Base-by-base conservation (phyloP, 2,888 invertebrate genomes). In the Nomada goodeniana region DNA sequence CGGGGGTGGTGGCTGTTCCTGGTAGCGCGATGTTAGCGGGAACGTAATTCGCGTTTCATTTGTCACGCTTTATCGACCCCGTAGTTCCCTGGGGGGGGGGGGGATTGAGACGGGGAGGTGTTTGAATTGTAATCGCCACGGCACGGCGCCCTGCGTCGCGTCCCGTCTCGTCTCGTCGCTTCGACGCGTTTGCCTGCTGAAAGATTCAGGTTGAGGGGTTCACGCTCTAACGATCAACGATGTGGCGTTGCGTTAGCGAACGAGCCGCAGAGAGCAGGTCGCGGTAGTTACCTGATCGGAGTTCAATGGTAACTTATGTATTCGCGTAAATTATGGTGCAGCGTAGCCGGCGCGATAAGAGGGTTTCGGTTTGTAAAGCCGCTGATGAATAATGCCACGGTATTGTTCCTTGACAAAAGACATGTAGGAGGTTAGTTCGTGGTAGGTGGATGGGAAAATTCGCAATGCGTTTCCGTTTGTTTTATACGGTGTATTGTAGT, bases 41-140 rank as follows among this genome's bases (percentile, higher is more conserved):
- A 74, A 67, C 64, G 55, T 86, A 83, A 88, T 77, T 68, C 64
- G 23, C 59, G 69, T 77, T 72, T 53, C 77, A 86, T 86, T 88
- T 86, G 82, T 88, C 80, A 77, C 36, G 36, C 75, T 84, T 86
- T 80, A 88, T 82, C 80, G 78, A 76, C 67, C 82, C 47, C 20
- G 82, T 47, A n/a, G n/a, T n/a, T n/a, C n/a, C n/a, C 53, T 68
- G 10, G 7, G 4, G 52, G 57, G 11, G 57, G 5, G 5, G 50
- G 44, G 67, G 65, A 82, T 82, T 57, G 75, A 61, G 74, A 81
- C 55, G 60, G 69, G 61, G 55, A 52, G 61, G 72, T 53, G 73
- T 80, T 72, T 61, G 80, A 80, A 82, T 82, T 53, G 81, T 74
- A 81, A 75, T 82, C 82, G 42, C 44, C 52, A n/a, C 52, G 20